phyloP scores from a whole-genome alignment of 2,113 vertebrate genomes.

The Martes martes region DNA sequence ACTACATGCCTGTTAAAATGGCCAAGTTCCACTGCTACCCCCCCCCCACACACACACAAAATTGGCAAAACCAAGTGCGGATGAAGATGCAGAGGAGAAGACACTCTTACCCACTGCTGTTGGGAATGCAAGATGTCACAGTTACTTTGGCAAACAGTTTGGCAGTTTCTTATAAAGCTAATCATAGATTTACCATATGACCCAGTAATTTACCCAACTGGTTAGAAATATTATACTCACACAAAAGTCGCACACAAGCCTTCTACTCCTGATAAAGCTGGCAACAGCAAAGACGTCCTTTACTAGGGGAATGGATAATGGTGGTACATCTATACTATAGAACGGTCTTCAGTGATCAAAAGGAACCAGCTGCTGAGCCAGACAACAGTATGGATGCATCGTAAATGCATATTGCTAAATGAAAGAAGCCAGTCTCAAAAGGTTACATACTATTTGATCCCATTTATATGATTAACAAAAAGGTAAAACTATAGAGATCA shows the following conservation, averaged over 20 bases:
- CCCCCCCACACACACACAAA: not conserved
- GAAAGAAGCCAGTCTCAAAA: constrained; percentile 9
- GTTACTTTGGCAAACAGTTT: not conserved
- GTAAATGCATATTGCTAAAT: not conserved
- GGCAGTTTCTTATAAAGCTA: not conserved
- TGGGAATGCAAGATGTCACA: not conserved
- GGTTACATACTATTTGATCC: not conserved
- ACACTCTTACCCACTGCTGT: not conserved
- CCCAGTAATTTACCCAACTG: not conserved
- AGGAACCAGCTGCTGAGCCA: not conserved
- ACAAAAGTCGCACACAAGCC: not conserved
- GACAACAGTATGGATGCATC: not conserved
- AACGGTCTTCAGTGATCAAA: not conserved
- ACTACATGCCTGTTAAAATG: not conserved
- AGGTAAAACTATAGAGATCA: not conserved
- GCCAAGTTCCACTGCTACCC: not conserved
- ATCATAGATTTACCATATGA: not conserved
- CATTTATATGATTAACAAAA: constrained; percentile 6
- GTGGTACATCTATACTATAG: not conserved
- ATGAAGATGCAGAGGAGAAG: not conserved
- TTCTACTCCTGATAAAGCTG: not conserved
- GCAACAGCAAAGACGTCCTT: not conserved
- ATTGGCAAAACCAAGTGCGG: not conserved
- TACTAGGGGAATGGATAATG: not conserved
- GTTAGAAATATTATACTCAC: not conserved